Evolutionary conservation across 2,113 vertebrate genomes (phyloP), one percentile per base, ranked within the genome.

Genomic region (Brachyhypopomus gauderio): DNA sequence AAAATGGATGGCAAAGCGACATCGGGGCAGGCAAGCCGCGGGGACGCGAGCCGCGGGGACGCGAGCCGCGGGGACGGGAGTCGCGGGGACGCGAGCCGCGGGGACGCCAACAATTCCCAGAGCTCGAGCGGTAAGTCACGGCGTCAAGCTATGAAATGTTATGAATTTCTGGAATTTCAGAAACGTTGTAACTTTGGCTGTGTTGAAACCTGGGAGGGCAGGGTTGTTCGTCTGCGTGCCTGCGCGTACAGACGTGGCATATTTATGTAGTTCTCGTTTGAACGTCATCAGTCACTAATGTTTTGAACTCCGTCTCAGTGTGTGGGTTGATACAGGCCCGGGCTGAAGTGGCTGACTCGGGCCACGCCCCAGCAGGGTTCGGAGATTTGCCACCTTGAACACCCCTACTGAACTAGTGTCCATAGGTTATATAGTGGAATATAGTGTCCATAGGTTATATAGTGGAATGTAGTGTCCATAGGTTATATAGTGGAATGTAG

Each of bases 51-150:
- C 91, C 95, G 96, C 84, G 96, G 96, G 85, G 98, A 99, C 89
- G 94, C 95, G 85, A 97, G 95, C 91, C 95, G 96, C 84, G 96
- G 96, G 85, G 98, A 99, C 89, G 94, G 96, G 85, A 97, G 95
- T 91, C 95, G 96, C 84, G 96, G 96, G 85, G 98, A 99, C 89
- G 94, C 97, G 85, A 97, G 95, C 91, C 95, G 96, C 84, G 96
- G 96, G 85, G 98, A 99, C 89, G 94, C 95, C 59, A 98, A 98
- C 90, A 98, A 95, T 92, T 98, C 96, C 1, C 97, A 97, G 78
- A 97, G 98, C 91, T 99, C 98, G 72, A 98, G 95, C 6, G 98
- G 98, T 99, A 92, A 96, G 96, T 94, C 23, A 6, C 82, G 38
- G 59, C 71, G 71, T 83, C 66, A 22, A 55, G 77, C 23, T 48